Conservation (phyloP, 2,113 vertebrate species). For the Hirundichthys speculiger region DNA sequence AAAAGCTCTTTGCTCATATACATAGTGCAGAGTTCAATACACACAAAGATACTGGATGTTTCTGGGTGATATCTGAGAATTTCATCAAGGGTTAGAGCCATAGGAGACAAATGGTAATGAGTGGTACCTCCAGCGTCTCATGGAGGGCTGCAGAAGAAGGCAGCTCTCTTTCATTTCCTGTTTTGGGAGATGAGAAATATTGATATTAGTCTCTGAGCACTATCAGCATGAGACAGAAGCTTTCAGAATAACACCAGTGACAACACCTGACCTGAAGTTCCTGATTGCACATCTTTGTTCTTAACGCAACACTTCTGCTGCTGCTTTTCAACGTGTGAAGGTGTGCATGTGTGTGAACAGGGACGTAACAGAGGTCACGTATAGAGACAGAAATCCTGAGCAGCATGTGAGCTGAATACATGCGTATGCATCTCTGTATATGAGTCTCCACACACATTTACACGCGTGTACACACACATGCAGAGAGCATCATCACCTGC, state of each 20-base stretch:
- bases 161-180: constrained; percentile 69
- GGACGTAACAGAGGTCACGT: no score
- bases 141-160: constrained; percentile 39
- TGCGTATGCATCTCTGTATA: no score
- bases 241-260: constrained; percentile 46
- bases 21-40: not conserved
- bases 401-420: not conserved
- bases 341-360: not conserved
- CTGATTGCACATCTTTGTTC: constrained; percentile 44
- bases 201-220: constrained; percentile 53
- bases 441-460: no score
- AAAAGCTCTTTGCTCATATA: not conserved
- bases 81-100: constrained; percentile 29
- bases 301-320: constrained; percentile 17
- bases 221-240: constrained; percentile 58
- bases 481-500: constrained; percentile 60
- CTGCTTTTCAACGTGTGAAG: not conserved
- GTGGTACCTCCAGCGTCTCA: constrained; percentile 41
- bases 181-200: constrained; percentile 68
- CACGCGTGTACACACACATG: constrained; percentile 1
- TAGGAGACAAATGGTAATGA: constrained; percentile 6
- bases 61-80: constrained; percentile 33
- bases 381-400: constrained; percentile 11
- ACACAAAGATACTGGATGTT: constrained; percentile 4
- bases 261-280: constrained; percentile 58